Conservation (phyloP, 2,888 invertebrate species). For the Caenorhabditis virilis region DNA sequence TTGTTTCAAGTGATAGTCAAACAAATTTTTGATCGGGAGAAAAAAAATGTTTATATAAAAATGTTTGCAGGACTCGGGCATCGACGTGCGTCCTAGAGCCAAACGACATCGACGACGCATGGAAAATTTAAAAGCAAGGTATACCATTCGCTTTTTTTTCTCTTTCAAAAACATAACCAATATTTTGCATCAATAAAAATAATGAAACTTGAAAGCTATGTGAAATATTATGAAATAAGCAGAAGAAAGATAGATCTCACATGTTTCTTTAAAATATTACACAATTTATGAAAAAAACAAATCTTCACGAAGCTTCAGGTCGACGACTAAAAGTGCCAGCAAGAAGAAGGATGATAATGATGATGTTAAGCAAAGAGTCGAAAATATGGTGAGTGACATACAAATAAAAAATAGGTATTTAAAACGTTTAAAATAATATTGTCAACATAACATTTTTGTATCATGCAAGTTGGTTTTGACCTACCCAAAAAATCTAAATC, state of each 20-base stretch:
- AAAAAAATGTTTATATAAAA: no score
- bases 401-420: no score
- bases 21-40: no score
- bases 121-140: slow-evolving; percentile 23
- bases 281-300: background rate
- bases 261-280: background rate
- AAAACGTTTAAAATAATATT: no score
- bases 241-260: background rate
- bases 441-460: no score
- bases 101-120: slow-evolving; percentile 24
- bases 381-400: slow-evolving; percentile 28
- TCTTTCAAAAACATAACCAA: no score
- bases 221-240: background rate
- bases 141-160: background rate
- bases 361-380: slow-evolving; percentile 14
- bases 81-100: slow-evolving; percentile 25
- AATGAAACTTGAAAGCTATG: background rate
- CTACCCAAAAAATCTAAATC: no score
- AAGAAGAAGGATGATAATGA: slow-evolving; percentile 13
- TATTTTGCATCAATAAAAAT: no score
- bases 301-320: background rate
- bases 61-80: slow-evolving; percentile 35
- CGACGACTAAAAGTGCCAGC: slow-evolving; percentile 1
- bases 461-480: no score
- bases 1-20: no score